Conservation (phyloP, 2,113 vertebrate species). For the Setophaga coronata region DNA sequence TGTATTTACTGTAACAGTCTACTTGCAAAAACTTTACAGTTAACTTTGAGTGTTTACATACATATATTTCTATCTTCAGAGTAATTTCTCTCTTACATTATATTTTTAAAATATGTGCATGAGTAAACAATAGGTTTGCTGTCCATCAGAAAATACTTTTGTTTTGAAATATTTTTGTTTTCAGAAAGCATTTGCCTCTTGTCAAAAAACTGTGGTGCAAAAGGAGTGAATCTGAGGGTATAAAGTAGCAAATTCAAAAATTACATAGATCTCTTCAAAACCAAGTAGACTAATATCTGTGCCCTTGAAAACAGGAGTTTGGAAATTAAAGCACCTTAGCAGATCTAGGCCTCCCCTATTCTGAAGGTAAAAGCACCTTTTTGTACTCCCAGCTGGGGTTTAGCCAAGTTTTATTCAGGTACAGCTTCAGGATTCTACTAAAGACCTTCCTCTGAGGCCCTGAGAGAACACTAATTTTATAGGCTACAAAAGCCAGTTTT, state of each 20-base stretch:
- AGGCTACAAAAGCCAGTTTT: background rate
- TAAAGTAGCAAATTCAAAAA: background rate
- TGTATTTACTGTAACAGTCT: background rate
- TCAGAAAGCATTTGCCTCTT: background rate
- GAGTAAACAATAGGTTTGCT: background rate
- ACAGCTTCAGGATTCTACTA: background rate
- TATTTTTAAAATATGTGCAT: background rate
- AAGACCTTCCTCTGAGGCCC: background rate
- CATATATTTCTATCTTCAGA: background rate
- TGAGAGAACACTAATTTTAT: background rate
- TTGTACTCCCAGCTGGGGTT: background rate
- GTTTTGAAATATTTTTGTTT: background rate
- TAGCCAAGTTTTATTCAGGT: background rate
- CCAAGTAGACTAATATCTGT: background rate
- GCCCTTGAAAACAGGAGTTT: background rate
- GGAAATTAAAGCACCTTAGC: background rate
- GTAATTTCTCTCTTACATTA: background rate
- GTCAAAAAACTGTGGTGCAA: background rate
- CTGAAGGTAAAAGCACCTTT: background rate
- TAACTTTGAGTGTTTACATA: background rate
- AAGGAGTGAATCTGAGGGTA: background rate
- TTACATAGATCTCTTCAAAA: background rate
- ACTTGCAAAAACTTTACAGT: background rate
- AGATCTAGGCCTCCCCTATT: background rate
- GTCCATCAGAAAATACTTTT: background rate